Base-by-base conservation (phyloP, 2,888 invertebrate species). In the Nemapogon koenigi region DNA sequence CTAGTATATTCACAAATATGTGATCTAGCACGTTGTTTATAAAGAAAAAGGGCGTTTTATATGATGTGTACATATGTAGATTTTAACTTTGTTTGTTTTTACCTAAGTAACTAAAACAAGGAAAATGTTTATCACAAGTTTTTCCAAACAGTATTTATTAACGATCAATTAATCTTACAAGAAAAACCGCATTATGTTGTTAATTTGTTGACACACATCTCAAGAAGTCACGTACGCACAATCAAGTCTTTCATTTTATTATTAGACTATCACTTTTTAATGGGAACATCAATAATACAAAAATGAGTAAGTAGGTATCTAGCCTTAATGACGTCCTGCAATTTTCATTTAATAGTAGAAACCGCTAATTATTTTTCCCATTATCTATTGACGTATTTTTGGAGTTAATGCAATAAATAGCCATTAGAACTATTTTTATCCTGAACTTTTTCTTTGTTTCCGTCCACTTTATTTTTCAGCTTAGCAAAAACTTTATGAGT, bases 151-250 rank as follows among this genome's bases (percentile, higher is more conserved):
- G 39, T 47, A 25, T 47, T 50, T 49, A 64, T 65, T 64, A 62
- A 62, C 43, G 57, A 55, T 43, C 55, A 46, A 68, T 70, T 66
- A 62, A 59, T 48, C 49, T 41, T 42, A 31, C 52, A 49, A 50
- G 35, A 42, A 35, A 41, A 43, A 46, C 51, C 47, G 49, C 51
- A 54, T 52, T 47, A 46, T 49, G 40, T 43, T 43, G 46, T 45
- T 58, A 59, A 66, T 58, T 49, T 45, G 37, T 37, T 64, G 68
- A 69, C 69, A 67, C 59, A 68, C 53, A 66, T 71, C 50, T 37
- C 39, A 16, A 55, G 49, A 50, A 51, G 70, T 71, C 73, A 73
- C 70, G 72, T 71, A 72, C 57, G 59, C 65, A 48, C 41, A 45
- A 35, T 11, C 27, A 43, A 39, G 36, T 46, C 44, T 13, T 26